phyloP scores from a whole-genome alignment of 2,797 vertebrate genomes.

The Siniperca scherzeri region DNA sequence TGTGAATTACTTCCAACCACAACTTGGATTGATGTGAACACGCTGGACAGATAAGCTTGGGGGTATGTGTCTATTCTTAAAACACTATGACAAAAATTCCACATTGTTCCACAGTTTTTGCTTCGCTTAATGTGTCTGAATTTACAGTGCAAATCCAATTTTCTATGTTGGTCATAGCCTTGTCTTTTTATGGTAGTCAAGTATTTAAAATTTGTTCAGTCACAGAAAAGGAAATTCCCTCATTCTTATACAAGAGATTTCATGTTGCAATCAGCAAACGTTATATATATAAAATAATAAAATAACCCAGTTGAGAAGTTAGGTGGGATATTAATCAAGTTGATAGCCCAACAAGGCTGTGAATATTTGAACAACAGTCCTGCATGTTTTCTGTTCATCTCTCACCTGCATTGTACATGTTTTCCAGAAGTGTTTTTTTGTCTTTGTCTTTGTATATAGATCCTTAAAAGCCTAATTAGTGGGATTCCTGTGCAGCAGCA shows the following conservation, averaged over 20 bases:
- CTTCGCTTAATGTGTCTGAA: not conserved
- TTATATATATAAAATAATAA: not conserved
- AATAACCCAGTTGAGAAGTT: not conserved
- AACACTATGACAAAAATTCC: not conserved
- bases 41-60: not conserved
- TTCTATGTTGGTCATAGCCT: not conserved
- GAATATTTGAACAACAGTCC: not conserved
- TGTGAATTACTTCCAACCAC: not conserved
- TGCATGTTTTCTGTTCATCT: not conserved
- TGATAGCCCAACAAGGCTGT: not conserved
- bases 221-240: slow-evolving; percentile 4
- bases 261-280: not conserved
- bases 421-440: not conserved
- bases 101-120: not conserved
- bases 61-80: not conserved
- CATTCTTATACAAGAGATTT: not conserved
- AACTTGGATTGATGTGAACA: not conserved
- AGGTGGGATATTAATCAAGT: not conserved
- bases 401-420: not conserved
- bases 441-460: not conserved
- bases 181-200: not conserved
- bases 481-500: not conserved
- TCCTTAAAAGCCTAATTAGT: not conserved
- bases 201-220: slow-evolving; percentile 7
- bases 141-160: slow-evolving; percentile 22